Conservation (phyloP, 2,888 invertebrate genomes). For the Hedya salicella region DNA sequence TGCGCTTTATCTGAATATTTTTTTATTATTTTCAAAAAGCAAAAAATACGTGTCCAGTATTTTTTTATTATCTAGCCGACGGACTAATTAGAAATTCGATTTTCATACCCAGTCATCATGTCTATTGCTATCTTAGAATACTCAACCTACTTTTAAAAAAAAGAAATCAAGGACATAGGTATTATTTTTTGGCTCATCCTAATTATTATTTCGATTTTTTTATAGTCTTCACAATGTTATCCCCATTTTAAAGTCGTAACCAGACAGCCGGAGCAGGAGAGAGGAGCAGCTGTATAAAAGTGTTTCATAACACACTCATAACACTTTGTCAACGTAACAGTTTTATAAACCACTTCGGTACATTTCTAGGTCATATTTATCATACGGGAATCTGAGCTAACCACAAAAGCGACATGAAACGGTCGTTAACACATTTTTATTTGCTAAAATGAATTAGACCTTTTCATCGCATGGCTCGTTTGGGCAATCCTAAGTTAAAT, state of each 20-base stretch:
- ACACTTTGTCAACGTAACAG: conserved; percentile 20
- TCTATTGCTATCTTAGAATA: too few species aligned
- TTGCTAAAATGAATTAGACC: conserved; percentile 18
- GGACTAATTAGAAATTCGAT: too few species aligned
- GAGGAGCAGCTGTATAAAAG: not conserved
- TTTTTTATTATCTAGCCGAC: too few species aligned
- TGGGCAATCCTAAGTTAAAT: conserved; percentile 2
- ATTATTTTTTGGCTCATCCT: too few species aligned
- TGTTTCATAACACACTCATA: conserved; percentile 19
- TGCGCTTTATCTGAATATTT: too few species aligned
- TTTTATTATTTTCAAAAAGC: too few species aligned
- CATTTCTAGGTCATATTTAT: conserved; percentile 35
- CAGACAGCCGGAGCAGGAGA: too few species aligned
- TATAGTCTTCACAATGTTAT: not conserved
- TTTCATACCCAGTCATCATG: too few species aligned
- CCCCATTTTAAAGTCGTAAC: conserved; percentile 5
- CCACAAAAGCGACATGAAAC: conserved; percentile 21
- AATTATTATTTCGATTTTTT: too few species aligned
- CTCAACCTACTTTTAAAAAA: too few species aligned
- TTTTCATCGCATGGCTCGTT: not conserved
- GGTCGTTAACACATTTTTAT: conserved; percentile 31
- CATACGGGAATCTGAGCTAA: conserved; percentile 25
- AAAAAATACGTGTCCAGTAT: too few species aligned
- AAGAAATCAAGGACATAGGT: too few species aligned
- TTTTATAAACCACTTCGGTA: conserved; percentile 23